These are phyloP conservation scores for Linnaemya tessellans DNA, from an alignment of 2,888 invertebrate species.

Conservation along the genomic window DNA sequence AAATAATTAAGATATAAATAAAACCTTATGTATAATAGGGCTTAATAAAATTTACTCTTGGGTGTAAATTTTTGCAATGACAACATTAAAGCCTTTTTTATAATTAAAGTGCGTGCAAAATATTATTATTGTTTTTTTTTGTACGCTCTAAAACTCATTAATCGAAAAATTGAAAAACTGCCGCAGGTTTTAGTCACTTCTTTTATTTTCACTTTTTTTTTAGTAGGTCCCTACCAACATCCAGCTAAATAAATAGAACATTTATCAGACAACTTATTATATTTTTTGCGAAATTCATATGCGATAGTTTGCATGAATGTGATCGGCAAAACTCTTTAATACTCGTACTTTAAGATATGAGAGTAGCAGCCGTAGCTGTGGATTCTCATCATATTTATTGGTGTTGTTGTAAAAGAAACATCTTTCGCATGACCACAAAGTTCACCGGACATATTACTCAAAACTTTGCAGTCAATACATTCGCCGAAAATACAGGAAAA, in stretches of 20 bases:
- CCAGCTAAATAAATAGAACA: conserved; percentile 76
- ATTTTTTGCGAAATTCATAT: conserved; percentile 29
- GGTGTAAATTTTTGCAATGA: conserved; percentile 25
- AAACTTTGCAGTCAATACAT: conserved; percentile 64
- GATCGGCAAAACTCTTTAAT: conserved; percentile 62
- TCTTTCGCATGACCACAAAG: conserved; percentile 76
- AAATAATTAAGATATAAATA: background rate
- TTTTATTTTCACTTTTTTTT: background rate
- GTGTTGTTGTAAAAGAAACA: conserved; percentile 68
- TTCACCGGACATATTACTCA: conserved; percentile 77
- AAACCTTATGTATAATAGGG: background rate
- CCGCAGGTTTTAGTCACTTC: conserved; percentile 53
- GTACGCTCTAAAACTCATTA: conserved; percentile 58
- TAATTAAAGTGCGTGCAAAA: background rate
- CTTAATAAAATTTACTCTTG: background rate
- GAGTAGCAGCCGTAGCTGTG: conserved; percentile 21
- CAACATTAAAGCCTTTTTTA: conserved; percentile 4
- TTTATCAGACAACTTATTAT: conserved; percentile 75
- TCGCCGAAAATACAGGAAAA: conserved; percentile 53
- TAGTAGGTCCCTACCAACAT: conserved; percentile 16
- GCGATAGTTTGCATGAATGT: conserved; percentile 38
- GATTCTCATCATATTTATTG: conserved; percentile 30
- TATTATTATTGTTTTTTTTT: conserved; percentile 41
- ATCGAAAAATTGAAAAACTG: conserved; percentile 59
- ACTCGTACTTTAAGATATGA: conserved; percentile 53